Base-by-base conservation (phyloP, 2,797 vertebrate species). In the Danio jaintianensis region DNA sequence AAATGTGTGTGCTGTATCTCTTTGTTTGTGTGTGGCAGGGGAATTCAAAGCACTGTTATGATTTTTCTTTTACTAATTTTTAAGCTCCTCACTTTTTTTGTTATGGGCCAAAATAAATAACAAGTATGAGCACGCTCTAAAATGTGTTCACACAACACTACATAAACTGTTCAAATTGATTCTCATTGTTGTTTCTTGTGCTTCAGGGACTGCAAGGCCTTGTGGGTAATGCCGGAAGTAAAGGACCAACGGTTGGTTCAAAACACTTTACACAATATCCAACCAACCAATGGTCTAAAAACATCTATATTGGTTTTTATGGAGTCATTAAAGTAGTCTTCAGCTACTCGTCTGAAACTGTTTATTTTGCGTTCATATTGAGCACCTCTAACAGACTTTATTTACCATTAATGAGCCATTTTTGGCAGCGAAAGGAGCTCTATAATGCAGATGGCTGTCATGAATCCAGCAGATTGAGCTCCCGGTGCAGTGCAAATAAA, bases 131-230 rank as follows among this genome's bases (percentile, higher is more conserved):
- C 29, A 29, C 3, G 3, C 29, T 29, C 3, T 29, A 29, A 29
- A 29, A 29, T 29, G 29, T 29, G 29, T 29, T 29, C 29, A 29
- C n/a, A n/a, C 29, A 29, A 29, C 29, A 29, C 29, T 56, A 40
- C 61, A 3, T 16, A 74, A 74, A 8, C 29, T 29, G 43, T 68
- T 68, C 6, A 40, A 20, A 53, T 20, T 36, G 58, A 10, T 74
- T 48, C 45, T 52, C 4, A 70, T 29, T 61, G 2, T 48, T 69
- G 58, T 81, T 38, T 85, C 78, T 55, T 83, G 29, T 86, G n/a
- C 82, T 89, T 58, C 89, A 97, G 96, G 96, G 96, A 62, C 71
- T 80, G 3, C 61, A 88, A 2, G 96, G 96, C 64, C 67, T 84
- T 0, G 0, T 84, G 15, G 96, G 96, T 73, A 90, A 72, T 22